A percentile compares a stretch with the other conserved stretches of the same genome.
Conservation (phyloP, 1,140 invertebrate species). For the Xylocopa sonorina region DNA sequence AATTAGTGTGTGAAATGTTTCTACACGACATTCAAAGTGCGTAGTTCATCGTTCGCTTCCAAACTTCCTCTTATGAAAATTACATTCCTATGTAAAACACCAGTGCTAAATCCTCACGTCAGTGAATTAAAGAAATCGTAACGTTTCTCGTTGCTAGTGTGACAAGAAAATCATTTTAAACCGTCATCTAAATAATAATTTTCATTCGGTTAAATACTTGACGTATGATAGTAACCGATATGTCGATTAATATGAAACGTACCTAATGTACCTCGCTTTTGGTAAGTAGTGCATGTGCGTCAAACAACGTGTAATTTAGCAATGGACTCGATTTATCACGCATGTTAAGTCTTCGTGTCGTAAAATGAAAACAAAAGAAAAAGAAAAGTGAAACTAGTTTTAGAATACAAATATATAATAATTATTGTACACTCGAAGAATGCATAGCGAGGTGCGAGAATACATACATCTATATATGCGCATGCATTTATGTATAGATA, state of each 20-base stretch:
- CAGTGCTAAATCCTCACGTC: background rate
- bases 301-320: constrained; percentile 44
- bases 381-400: background rate
- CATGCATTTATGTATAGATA: constrained; percentile 3
- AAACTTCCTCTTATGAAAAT: constrained; percentile 16
- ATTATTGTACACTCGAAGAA: background rate
- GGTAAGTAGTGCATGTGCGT: constrained; percentile 29
- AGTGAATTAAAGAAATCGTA: background rate
- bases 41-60: constrained; percentile 25
- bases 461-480: background rate
- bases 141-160: background rate
- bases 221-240: constrained; percentile 15
- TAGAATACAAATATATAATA: background rate
- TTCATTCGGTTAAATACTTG: constrained; percentile 1
- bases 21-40: constrained; percentile 20
- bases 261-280: constrained; percentile 16
- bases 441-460: constrained; percentile 14
- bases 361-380: background rate
- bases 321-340: constrained; percentile 14
- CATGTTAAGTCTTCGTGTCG: background rate
- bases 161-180: background rate
- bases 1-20: background rate
- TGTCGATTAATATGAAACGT: constrained; percentile 43
- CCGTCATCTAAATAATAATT: background rate
- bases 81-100: background rate